Evolutionary conservation across 2,888 invertebrate species (phyloP).

Genomic region (Plagodis pulveraria): DNA sequence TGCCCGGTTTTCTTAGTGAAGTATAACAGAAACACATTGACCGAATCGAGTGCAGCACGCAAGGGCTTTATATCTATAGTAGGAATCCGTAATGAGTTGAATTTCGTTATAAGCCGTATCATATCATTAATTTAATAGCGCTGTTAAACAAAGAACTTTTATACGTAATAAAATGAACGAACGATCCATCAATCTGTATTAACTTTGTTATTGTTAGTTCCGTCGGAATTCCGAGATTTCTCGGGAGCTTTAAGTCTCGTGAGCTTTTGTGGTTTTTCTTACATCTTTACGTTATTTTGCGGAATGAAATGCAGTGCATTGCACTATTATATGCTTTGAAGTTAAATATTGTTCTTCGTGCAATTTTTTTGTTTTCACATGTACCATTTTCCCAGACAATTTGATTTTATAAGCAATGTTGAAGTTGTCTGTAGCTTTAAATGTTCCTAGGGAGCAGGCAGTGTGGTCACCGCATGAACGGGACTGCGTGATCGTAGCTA

Average conservation of each 20-base stretch:
- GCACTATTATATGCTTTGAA: no score
- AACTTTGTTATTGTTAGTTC: conserved; percentile 25
- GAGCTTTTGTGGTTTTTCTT: background rate
- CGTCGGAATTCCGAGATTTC: conserved; percentile 16
- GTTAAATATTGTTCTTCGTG: no score
- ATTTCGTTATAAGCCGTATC: conserved; percentile 64
- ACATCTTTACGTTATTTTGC: background rate
- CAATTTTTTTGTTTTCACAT: no score
- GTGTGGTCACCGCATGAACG: conserved; percentile 3
- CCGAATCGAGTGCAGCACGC: conserved; percentile 48
- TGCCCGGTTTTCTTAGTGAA: conserved; percentile 63
- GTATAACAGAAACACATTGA: conserved; percentile 70
- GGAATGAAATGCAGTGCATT: no score
- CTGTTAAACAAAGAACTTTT: conserved; percentile 60
- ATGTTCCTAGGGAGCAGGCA: conserved; percentile 3
- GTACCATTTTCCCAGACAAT: no score
- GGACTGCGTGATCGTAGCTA: conserved; percentile 16
- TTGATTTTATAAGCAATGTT: no score
- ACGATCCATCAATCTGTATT: conserved; percentile 44
- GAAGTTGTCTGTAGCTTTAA: background rate
- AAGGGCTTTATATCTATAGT: conserved; percentile 28
- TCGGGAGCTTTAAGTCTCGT: conserved; percentile 2
- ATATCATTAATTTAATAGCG: conserved; percentile 69
- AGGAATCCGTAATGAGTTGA: conserved; percentile 35
- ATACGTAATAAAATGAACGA: conserved; percentile 41